Evolutionary conservation across 2,113 vertebrate species (phyloP).

Genomic region (Heterotilapia buettikoferi): DNA sequence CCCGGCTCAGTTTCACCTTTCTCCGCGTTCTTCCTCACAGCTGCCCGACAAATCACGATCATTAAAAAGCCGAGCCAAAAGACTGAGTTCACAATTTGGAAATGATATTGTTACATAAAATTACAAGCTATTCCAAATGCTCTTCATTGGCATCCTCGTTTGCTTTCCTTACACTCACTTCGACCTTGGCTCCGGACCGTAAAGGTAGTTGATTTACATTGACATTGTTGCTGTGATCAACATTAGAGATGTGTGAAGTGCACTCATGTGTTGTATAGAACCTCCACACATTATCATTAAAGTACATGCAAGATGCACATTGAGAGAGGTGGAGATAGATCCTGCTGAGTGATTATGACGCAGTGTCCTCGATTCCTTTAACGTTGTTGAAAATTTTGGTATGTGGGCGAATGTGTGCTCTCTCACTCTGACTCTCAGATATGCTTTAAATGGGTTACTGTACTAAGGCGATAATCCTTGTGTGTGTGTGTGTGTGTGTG

Average conservation of each 20-base stretch:
- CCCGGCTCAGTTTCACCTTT: background rate
- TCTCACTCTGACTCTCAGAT: constrained; percentile 21
- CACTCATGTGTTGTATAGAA: background rate
- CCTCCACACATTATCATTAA: background rate
- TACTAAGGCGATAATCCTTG: constrained; percentile 48
- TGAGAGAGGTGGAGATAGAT: constrained; percentile 15
- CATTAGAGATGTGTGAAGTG: background rate
- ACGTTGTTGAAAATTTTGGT: constrained; percentile 52
- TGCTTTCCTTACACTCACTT: background rate
- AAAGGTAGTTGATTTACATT: background rate
- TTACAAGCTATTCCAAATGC: background rate
- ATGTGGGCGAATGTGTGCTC: constrained; percentile 49
- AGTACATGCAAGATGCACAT: background rate
- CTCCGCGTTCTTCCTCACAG: background rate
- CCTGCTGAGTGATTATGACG: constrained; percentile 50
- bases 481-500: background rate
- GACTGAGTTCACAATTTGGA: background rate
- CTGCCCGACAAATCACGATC: background rate
- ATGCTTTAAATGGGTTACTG: constrained; percentile 61
- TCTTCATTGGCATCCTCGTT: background rate
- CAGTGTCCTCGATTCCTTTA: constrained; percentile 63
- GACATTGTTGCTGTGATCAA: background rate
- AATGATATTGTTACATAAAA: background rate
- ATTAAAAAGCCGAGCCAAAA: background rate
- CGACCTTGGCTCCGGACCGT: background rate